phyloP scores from a whole-genome alignment of 1,140 invertebrate genomes.

The Ridgeia piscesae region DNA sequence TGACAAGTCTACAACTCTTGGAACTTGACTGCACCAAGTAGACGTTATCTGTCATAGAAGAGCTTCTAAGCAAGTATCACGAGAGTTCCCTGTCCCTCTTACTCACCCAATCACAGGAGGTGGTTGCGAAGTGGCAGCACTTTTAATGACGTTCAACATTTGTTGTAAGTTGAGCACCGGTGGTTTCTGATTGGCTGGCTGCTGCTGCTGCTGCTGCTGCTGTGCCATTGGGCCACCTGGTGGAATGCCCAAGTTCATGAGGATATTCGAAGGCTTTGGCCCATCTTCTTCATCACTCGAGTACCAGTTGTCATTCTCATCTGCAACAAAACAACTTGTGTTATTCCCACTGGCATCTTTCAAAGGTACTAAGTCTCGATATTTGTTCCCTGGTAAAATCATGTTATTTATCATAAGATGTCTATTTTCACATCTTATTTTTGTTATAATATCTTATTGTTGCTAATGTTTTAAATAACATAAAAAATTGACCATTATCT shows the following conservation, averaged over 20 bases:
- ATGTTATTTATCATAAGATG: background rate
- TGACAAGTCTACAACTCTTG: too few species aligned
- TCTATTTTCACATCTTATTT: background rate
- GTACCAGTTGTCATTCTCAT: slow-evolving; percentile 53
- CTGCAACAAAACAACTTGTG: slow-evolving; percentile 23
- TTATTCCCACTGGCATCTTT: background rate
- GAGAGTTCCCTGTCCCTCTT: background rate
- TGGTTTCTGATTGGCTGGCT: background rate
- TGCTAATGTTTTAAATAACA: background rate
- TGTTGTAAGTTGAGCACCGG: background rate
- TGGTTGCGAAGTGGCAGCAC: background rate
- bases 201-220: slow-evolving; percentile 3
- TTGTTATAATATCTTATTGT: too few species aligned
- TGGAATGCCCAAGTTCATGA: slow-evolving; percentile 21
- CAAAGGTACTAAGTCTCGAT: background rate
- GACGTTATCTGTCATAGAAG: too few species aligned
- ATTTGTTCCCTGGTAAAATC: background rate
- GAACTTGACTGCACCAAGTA: too few species aligned
- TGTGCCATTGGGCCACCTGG: background rate
- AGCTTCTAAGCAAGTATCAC: too few species aligned
- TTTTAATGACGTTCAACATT: slow-evolving; percentile 7
- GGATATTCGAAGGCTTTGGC: background rate
- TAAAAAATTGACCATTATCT: background rate
- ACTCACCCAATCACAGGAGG: background rate
- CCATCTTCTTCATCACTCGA: slow-evolving; percentile 53